Percentiles rank a stretch among this genome's conserved stretches.
These are phyloP conservation scores for Lepetodrilus schrolli DNA, from an alignment of 2,888 invertebrate species.

Conservation along the genomic window DNA sequence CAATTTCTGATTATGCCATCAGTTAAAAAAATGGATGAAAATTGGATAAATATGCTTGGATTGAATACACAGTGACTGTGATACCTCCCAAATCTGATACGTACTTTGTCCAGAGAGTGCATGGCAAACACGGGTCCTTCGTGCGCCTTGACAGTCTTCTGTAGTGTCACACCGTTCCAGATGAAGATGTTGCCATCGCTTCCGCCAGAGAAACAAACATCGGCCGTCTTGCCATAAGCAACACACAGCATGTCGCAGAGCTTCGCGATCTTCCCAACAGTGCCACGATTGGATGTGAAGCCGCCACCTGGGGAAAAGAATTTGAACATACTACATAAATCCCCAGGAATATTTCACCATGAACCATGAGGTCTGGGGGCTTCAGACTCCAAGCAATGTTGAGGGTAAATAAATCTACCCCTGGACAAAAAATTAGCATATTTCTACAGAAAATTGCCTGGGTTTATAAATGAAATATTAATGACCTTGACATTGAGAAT, in stretches of 20 bases:
- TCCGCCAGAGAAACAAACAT: conserved; percentile 74
- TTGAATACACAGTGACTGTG: too few species aligned
- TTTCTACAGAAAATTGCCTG: not conserved
- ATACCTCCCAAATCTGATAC: too few species aligned
- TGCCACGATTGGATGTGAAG: conserved; percentile 75
- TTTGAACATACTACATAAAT: too few species aligned
- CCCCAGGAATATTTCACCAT: too few species aligned
- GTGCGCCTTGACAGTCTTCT: conserved; percentile 74
- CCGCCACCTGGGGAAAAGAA: conserved; percentile 75
- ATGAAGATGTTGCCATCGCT: conserved; percentile 74
- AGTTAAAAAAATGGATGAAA: too few species aligned
- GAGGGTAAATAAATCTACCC: not conserved
- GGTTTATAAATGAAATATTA: too few species aligned
- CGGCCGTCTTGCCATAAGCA: conserved; percentile 71
- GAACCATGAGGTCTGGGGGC: not conserved
- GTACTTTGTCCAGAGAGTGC: conserved; percentile 74
- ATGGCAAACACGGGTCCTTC: conserved; percentile 76
- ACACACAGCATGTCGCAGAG: conserved; percentile 76
- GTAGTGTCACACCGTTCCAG: conserved; percentile 72
- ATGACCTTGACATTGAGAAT: too few species aligned
- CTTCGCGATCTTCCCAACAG: conserved; percentile 74
- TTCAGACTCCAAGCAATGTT: not conserved
- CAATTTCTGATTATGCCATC: too few species aligned
- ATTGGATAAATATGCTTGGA: too few species aligned
- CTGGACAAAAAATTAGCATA: not conserved